These are phyloP conservation scores for Barnardius zonarius DNA, from an alignment of 2,113 vertebrate species.

Conservation along the genomic window DNA sequence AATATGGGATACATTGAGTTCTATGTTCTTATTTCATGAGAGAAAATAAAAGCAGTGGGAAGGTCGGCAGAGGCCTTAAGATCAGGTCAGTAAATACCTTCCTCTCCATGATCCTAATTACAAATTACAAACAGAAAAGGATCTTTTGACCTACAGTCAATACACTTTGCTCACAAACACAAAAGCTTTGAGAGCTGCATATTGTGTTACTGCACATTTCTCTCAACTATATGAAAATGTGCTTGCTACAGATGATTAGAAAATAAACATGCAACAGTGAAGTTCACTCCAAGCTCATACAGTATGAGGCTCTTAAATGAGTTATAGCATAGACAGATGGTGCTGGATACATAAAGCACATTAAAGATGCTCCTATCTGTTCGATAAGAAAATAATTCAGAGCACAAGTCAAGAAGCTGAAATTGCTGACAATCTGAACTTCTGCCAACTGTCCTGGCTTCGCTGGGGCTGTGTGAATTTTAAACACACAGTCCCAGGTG, in stretches of 20 bases:
- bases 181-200: neutral
- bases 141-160: neutral
- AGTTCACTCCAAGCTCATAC: neutral
- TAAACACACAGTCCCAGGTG: constrained; percentile 59
- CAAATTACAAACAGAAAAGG: neutral
- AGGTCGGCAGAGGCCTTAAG: neutral
- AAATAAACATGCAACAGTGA: neutral
- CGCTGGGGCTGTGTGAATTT: constrained; percentile 11
- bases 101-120: neutral
- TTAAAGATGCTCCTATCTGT: constrained; percentile 20
- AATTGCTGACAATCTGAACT: constrained; percentile 51
- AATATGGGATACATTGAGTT: neutral
- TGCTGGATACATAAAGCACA: neutral
- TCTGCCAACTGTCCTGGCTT: constrained; percentile 21
- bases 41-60: neutral
- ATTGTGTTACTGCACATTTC: neutral
- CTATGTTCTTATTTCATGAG: neutral
- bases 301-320: neutral
- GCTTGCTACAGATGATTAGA: neutral
- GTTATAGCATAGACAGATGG: neutral
- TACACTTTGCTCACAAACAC: neutral
- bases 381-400: constrained; percentile 49
- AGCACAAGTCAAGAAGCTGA: constrained; percentile 43
- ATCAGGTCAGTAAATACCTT: neutral
- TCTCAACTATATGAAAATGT: neutral